Base-by-base conservation (phyloP, 2,797 vertebrate genomes). In the Melanotaenia maccullochi region DNA sequence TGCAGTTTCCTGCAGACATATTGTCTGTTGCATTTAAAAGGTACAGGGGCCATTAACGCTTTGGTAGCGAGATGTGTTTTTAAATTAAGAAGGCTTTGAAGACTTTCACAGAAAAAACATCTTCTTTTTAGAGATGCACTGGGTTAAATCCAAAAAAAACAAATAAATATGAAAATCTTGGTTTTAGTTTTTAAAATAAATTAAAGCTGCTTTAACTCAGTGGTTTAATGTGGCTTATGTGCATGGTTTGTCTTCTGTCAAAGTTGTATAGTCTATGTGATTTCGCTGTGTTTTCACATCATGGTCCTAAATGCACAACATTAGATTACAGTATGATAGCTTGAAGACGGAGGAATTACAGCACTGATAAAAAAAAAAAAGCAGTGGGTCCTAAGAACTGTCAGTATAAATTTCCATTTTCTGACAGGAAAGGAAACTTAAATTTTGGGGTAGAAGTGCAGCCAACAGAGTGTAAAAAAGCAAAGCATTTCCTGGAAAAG, bases 11-110 rank as follows among this genome's bases (percentile, higher is more conserved):
- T 67, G 52, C 60, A 74, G 81, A 33, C 47, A 67, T 69, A 73
- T 79, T 76, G 77, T 85, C 90, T 90, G 85, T 86, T 66, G 68
- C 60, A 78, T 64, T 59, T 3, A 16, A 81, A 61, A 77, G 60
- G 84, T 65, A 78, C 60, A 22, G 64, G 73, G 38, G 56, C 57
- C 77, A 71, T 86, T 87, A 82, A 82, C 89, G 79, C 44, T 79
- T 80, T 49, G 20, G 35, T 76, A 20, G 42, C 42, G 18, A 44
- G 16, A 44, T 44, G 16, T 44, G 42, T 20, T 44, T 76, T 85
- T 55, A 82, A 80, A 81, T 82, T 51, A 86, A 71, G 73, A 35
- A 62, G 73, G 68, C 60, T 74, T 28, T 11, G 40, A 25, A 49
- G 8, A 73, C 38, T 63, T 32, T 55, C 57, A 12, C 42, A 60